Evolutionary conservation across 23 tunicate species (phyloP), one percentile per base, ranked within the genome.

Genomic region (Diplosoma virens): DNA sequence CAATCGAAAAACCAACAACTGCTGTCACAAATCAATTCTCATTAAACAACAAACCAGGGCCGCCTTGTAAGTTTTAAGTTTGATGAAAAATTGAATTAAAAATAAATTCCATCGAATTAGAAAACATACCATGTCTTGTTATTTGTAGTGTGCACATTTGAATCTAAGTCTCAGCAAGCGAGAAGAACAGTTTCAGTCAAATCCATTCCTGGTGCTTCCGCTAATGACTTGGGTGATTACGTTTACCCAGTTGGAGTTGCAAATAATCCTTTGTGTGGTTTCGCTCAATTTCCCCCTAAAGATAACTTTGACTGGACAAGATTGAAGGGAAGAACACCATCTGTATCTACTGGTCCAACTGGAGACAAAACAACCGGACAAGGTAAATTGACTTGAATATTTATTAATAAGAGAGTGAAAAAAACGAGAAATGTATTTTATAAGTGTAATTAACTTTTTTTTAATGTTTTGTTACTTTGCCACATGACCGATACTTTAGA

Each of bases 281-380:
- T 81, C 78, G 35, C 58, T 33, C 94, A 87, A 66, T 70, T 58
- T 11, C 77, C 37, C 16, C 16, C 16, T 11, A 68, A 54, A 16
- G 94, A 87, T 37, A 61, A 75, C 0, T 87, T 87, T 37, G 71
- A 87, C 72, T 87, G 94, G 94, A 75, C 82, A 16, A 24, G 86
- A 35, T 67, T 53, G 7, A 21, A 31, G 6, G 94, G 94, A 6
- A 32, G 54, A 17, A 87, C 94, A 1, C 47, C 59, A 45, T 81
- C 86, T 50, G 2, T 76, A 56, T 50, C n/a, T 17, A 87, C 94
- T 0, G 94, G 94, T 2, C 94, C 94, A 41, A 47, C 35, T 33
- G 67, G 79, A 6, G 94, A 87, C 47, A 86, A 87, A 64, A 87
- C 94, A 17, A 72, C 82, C 16, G 81, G 81, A 35, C 47, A 59